These are phyloP conservation scores for Semaprochilodus insignis DNA, from an alignment of 2,797 vertebrate species.

Conservation along the genomic window DNA sequence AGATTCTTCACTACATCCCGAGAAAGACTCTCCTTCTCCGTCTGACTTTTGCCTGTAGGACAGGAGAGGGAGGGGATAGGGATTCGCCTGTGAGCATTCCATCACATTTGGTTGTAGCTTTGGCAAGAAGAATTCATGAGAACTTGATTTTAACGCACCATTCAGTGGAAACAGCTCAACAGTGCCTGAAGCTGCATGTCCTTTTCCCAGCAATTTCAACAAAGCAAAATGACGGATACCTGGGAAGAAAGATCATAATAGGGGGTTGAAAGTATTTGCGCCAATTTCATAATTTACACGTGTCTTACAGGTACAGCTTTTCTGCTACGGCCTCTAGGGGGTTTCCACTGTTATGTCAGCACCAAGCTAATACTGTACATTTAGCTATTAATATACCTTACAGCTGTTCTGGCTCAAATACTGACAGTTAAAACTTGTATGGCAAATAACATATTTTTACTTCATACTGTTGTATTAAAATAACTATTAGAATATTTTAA, in stretches of 20 bases:
- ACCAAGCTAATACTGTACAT: too few species aligned
- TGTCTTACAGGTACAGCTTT: too few species aligned
- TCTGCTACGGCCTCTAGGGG: too few species aligned
- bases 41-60: slow-evolving; percentile 76
- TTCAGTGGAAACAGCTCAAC: slow-evolving; percentile 81
- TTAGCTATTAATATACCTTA: too few species aligned
- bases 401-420: too few species aligned
- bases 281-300: too few species aligned
- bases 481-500: too few species aligned
- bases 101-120: not conserved
- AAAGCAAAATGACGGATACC: slow-evolving; percentile 84
- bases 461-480: too few species aligned
- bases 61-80: not conserved
- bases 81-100: not conserved
- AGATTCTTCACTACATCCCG: slow-evolving; percentile 71
- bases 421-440: too few species aligned
- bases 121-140: not conserved
- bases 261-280: not conserved
- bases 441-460: too few species aligned
- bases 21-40: slow-evolving; percentile 73
- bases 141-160: slow-evolving; percentile 66
- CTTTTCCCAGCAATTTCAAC: slow-evolving; percentile 76
- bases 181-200: slow-evolving; percentile 72
- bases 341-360: too few species aligned
- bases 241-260: slow-evolving; percentile 46